Evolutionary conservation across 2,888 invertebrate genomes (phyloP).

Genomic region (Sinohyriopsis cumingii): DNA sequence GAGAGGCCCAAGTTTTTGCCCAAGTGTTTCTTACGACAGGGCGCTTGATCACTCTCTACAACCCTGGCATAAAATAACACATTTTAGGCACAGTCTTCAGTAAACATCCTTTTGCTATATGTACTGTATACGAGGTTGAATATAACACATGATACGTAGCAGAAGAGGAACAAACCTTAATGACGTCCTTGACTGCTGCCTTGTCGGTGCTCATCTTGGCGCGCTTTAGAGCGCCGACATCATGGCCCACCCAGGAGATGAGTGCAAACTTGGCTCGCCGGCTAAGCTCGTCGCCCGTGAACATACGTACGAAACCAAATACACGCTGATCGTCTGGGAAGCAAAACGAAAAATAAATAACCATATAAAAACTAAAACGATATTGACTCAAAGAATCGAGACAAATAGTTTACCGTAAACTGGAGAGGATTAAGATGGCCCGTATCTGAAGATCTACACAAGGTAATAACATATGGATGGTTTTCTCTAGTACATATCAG

Average conservation of each 20-base stretch:
- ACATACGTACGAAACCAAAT: constrained; percentile 80
- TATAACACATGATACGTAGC: too few relatives aligned
- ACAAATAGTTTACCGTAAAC: constrained; percentile 2
- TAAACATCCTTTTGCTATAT: too few relatives aligned
- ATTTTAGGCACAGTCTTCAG: too few relatives aligned
- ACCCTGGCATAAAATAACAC: too few relatives aligned
- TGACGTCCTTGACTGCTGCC: constrained; percentile 83
- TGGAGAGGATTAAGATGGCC: neutral
- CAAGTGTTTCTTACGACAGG: too few relatives aligned
- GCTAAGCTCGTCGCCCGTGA: constrained; percentile 86
- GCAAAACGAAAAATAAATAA: constrained; percentile 4
- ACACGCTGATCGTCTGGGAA: constrained; percentile 80
- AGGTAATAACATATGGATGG: neutral
- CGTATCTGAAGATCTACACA: neutral
- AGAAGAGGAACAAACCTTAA: constrained; percentile 75
- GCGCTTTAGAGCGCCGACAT: constrained; percentile 83
- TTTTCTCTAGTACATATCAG: too few relatives aligned
- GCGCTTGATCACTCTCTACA: too few relatives aligned
- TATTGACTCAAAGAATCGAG: constrained; percentile 2
- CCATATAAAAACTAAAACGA: neutral
- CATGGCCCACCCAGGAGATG: constrained; percentile 84
- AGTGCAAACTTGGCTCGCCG: constrained; percentile 86
- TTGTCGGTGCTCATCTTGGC: constrained; percentile 89
- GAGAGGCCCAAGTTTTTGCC: too few relatives aligned
- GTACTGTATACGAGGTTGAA: neutral